Base-by-base conservation (phyloP, 2,888 invertebrate species). In the Amblyjoppa proteus region DNA sequence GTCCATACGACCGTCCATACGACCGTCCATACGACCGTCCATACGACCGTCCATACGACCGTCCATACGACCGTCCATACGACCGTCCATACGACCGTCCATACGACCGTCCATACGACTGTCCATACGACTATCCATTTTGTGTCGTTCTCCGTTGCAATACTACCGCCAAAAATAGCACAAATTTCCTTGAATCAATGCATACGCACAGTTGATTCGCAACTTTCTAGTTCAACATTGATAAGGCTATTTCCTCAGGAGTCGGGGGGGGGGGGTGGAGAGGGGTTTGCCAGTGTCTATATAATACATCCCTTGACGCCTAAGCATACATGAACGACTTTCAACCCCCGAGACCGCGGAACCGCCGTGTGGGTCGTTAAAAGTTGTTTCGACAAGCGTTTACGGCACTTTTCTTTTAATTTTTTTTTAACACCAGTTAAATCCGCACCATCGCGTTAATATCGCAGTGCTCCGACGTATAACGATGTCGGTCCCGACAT, bases 321-420 rank as follows among this genome's bases (percentile, higher is more conserved):
- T 79, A 79, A 79, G 78, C 76, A 69, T 58, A 83, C 28, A 75
- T 64, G 71, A 76, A 58, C 76, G 82, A 82, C 82, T 78, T 79
- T 82, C 79, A 79, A 71, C 71, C 71, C 13, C 61, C 31, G 31
- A 61, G 75, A 75, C 28, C 69, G 64, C 64, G 51, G 58, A 49
- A 70, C 25, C 9, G 28, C 31, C 58, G 28, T 71, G 76, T 51
- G 64, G 34, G 64, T 66, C 64, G 75, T 85, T 82, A 76, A 82
- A 85, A 85, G 68, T 85, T 82, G 79, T 76, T 79, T 81, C 84
- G 80, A 81, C 81, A 85, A 85, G 64, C 78, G 66, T 81, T 85
- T 81, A 74, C 53, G 69, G 34, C 61, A 64, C 66, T 81, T 85
- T 61, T 34, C 9, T 61, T 6, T 34, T 16, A 13, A 3, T 31